phyloP scores from a whole-genome alignment of 2,888 invertebrate species.

The Chrysolina haemoptera region DNA sequence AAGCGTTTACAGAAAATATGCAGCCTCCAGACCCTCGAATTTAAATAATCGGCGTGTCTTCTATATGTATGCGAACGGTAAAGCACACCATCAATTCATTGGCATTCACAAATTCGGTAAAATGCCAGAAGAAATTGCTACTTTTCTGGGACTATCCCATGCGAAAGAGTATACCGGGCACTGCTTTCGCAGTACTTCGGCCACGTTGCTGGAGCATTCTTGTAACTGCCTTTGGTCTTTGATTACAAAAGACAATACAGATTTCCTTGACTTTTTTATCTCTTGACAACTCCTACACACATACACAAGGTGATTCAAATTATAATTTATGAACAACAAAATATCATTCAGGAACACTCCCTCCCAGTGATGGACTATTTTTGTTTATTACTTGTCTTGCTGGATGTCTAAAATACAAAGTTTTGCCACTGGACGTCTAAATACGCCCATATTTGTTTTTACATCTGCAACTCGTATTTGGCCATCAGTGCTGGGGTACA shows the following conservation, averaged over 20 bases:
- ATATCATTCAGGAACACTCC: neutral
- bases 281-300: neutral
- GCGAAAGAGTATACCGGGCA: too few relatives aligned
- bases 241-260: neutral
- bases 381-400: neutral
- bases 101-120: too few relatives aligned
- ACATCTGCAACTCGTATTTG: neutral
- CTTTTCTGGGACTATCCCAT: too few relatives aligned
- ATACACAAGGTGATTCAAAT: neutral
- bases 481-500: neutral
- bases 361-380: neutral
- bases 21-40: too few relatives aligned
- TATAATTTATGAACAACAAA: neutral
- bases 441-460: neutral
- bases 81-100: too few relatives aligned
- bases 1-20: too few relatives aligned
- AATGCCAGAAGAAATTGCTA: too few relatives aligned
- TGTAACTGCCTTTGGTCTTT: neutral
- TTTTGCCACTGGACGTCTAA: neutral
- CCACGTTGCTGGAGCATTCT: too few relatives aligned
- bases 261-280: neutral
- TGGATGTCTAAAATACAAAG: neutral
- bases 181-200: too few relatives aligned
- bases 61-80: too few relatives aligned
- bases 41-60: too few relatives aligned